Base-by-base conservation (phyloP, 2,113 vertebrate genomes). In the Phrynosoma blainvillii region DNA sequence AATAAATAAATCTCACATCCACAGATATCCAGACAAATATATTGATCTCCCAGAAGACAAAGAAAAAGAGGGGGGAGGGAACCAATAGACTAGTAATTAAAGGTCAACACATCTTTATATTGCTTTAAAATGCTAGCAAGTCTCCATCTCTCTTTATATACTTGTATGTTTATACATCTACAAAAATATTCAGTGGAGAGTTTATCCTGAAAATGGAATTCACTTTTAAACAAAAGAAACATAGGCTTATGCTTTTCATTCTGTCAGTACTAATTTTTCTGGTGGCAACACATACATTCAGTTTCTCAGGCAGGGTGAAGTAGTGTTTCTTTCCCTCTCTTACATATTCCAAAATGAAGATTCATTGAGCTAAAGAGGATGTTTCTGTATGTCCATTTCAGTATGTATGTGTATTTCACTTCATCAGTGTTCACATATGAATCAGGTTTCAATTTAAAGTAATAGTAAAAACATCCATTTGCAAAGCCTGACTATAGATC, bases 51-150 rank as follows among this genome's bases (percentile, higher is more conserved):
- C 3, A 40, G 0, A 74, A 84, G 5, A 42, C 11, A 11, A 89
- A 4, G 13, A 62, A 47, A 7, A 47, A 47, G 7, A 7, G 7
- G 59, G 59, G 18, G 13, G 59, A 18, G 14, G 1, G 30, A 83
- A 89, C 82, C 78, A 30, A 23, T 20, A 76, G 0, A 77, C 47
- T 0, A 0, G 0, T 74, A 90, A 86, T 16, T 87, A 88, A 82
- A 83, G 32, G 79, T 74, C 56, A 74, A 9, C 9, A 74, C 54
- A 13, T 83, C 84, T 90, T 89, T 85, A 74, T 73, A 93, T 77
- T 40, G 9, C 3, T 75, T 90, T 65, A 84, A 3, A 82, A n/a
- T 1, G 9, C 5, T 78, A 59, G 9, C 9, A 21, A 56, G 0
- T 42, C 5, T 83, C 12, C 23, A 18, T 21, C 83, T 56, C 52